Evolutionary conservation across 2,113 vertebrate genomes (phyloP).

Genomic region (Ploceus nigricollis): DNA sequence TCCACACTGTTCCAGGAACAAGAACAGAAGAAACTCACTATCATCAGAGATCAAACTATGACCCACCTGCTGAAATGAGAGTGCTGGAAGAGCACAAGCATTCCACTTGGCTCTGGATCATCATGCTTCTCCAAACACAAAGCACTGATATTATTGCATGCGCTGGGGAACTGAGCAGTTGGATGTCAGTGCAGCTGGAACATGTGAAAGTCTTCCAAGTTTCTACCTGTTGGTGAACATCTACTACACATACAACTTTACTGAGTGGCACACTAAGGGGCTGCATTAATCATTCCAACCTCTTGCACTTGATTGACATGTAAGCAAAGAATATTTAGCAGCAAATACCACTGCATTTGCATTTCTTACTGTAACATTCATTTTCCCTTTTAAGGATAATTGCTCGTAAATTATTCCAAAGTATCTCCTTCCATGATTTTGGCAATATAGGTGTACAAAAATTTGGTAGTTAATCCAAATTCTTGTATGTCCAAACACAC

Average conservation of each 20-base stretch:
- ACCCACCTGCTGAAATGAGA: not conserved
- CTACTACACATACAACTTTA: not conserved
- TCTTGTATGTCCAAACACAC: not conserved
- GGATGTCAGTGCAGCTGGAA: not conserved
- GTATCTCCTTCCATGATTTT: not conserved
- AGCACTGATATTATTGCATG: fast-evolving
- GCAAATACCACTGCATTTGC: not conserved
- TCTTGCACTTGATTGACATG: not conserved
- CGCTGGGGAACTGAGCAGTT: fast-evolving
- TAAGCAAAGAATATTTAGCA: not conserved
- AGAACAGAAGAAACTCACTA: not conserved
- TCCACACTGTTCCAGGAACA: not conserved
- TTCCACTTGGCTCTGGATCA: not conserved
- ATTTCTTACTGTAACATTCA: not conserved
- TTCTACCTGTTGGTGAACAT: not conserved
- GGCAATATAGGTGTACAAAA: not conserved
- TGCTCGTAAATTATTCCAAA: not conserved
- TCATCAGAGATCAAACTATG: not conserved
- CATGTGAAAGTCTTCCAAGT: fast-evolving
- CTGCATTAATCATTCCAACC: not conserved
- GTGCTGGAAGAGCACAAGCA: not conserved
- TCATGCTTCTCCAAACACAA: not conserved
- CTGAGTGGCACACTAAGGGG: not conserved
- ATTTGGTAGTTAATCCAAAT: not conserved
- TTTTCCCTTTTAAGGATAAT: not conserved